A percentile compares a stretch with the other conserved stretches of the same genome.
These are phyloP conservation scores for Euschistus heros DNA, from an alignment of 1,140 invertebrate species.

Conservation along the genomic window DNA sequence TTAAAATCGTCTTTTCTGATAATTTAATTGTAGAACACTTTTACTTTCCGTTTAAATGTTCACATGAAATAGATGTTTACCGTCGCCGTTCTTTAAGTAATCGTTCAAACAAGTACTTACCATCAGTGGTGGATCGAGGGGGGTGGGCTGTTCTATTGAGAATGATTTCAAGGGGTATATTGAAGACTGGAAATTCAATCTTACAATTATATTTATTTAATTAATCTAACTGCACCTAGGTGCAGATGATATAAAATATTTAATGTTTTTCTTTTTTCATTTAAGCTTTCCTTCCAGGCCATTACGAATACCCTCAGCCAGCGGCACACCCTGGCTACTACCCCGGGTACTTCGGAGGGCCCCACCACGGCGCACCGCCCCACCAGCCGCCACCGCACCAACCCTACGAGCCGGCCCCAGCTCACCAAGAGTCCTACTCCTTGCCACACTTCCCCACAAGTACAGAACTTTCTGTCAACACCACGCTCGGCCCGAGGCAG, in stretches of 20 bases:
- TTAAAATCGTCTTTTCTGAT: too few relatives aligned
- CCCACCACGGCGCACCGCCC: neutral
- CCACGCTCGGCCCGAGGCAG: conserved; percentile 41
- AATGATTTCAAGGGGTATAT: too few relatives aligned
- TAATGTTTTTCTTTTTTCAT: conserved; percentile 16
- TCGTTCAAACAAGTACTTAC: too few relatives aligned
- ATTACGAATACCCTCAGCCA: conserved; percentile 47
- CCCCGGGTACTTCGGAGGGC: neutral
- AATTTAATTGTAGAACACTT: too few relatives aligned
- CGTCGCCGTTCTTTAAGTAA: too few relatives aligned
- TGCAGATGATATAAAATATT: neutral
- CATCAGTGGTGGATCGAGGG: too few relatives aligned
- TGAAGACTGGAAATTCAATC: too few relatives aligned
- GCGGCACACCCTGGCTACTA: conserved; percentile 37
- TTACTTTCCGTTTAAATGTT: too few relatives aligned
- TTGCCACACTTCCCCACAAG: conserved; percentile 32
- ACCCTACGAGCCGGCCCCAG: conserved; percentile 5
- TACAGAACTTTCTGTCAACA: conserved; percentile 30
- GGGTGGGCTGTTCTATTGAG: too few relatives aligned
- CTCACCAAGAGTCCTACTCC: conserved; percentile 36
- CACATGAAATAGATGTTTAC: too few relatives aligned
- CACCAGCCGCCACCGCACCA: conserved; percentile 38
- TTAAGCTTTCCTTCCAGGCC: conserved; percentile 18
- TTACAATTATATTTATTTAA: too few relatives aligned
- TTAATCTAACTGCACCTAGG: too few relatives aligned